Base-by-base conservation (phyloP, 2,888 invertebrate genomes). In the Norana najaformis region DNA sequence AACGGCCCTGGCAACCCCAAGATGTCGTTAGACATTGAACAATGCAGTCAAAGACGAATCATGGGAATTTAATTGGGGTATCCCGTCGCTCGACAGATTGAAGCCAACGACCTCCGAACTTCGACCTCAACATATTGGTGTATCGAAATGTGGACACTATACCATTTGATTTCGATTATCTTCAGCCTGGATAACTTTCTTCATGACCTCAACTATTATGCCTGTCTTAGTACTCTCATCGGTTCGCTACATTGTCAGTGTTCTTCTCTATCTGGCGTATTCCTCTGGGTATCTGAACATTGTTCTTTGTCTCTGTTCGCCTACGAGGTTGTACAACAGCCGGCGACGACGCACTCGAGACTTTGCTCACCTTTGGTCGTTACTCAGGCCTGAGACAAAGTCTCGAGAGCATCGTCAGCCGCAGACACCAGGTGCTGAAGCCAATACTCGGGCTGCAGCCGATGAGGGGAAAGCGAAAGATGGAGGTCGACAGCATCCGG, bases 301-400 rank as follows among this genome's bases (percentile, higher is more conserved):
- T n/a, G 30, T 69, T n/a, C 69, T 69, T 6, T 11, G 69, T 8
- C 69, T 69, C n/a, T 0, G 69, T n/a, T 69, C 69, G 30, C n/a
- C 11, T 13, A 30, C 69, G 69, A 69, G 69, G 69, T 69, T n/a
- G 69, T 69, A 69, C 69, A 69, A n/a, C 30, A 1, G 69, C 69
- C 69, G 69, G 13, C n/a, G 69, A n/a, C 69, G n/a, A 69, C 69
- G 69, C 69, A 69, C 69, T 69, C 69, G 69, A 69, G 69, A 69
- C 69, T 69, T 69, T 69, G 69, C 69, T 69, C 69, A 69, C 69
- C 69, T 69, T 69, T n/a, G n/a, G n/a, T 69, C 69, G 8, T n/a
- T 8, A n/a, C 30, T 69, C n/a, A 69, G 69, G 69, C n/a, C 16
- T 69, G 69, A 69, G 69, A 69, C 69, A n/a, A 69, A 69, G n/a